A percentile compares a stretch with the other conserved stretches of the same genome.
These are phyloP conservation scores for Euwallacea similis DNA, from an alignment of 1,140 invertebrate species.

Conservation along the genomic window DNA sequence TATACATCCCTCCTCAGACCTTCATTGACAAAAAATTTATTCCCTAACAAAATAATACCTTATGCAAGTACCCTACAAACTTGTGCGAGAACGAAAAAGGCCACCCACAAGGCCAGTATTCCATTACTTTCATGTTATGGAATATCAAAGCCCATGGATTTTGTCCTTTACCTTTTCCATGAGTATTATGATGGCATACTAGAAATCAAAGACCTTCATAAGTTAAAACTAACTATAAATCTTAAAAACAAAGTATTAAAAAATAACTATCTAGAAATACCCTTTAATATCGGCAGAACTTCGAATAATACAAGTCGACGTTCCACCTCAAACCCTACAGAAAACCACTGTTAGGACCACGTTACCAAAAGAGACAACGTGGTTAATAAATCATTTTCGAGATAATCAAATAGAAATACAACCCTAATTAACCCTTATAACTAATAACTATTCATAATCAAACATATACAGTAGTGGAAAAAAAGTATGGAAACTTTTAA, in stretches of 20 bases:
- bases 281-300: background rate
- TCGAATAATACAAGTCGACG: no score
- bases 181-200: slow-evolving; percentile 8
- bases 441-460: no score
- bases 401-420: no score
- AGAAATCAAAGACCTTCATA: background rate
- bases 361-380: no score
- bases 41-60: background rate
- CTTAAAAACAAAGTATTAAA: background rate
- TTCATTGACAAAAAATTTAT: background rate
- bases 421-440: no score
- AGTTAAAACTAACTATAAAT: background rate
- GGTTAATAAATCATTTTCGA: no score
- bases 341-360: no score
- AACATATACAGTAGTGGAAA: no score
- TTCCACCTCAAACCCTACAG: no score
- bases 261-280: background rate
- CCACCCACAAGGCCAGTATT: background rate
- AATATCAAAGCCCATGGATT: background rate
- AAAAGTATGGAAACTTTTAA: no score
- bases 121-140: background rate
- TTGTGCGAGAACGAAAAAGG: slow-evolving; percentile 1
- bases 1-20: background rate
- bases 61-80: background rate
- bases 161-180: background rate